These are phyloP conservation scores for Muscicapa comitata DNA, from an alignment of 2,797 vertebrate species.

Conservation along the genomic window DNA sequence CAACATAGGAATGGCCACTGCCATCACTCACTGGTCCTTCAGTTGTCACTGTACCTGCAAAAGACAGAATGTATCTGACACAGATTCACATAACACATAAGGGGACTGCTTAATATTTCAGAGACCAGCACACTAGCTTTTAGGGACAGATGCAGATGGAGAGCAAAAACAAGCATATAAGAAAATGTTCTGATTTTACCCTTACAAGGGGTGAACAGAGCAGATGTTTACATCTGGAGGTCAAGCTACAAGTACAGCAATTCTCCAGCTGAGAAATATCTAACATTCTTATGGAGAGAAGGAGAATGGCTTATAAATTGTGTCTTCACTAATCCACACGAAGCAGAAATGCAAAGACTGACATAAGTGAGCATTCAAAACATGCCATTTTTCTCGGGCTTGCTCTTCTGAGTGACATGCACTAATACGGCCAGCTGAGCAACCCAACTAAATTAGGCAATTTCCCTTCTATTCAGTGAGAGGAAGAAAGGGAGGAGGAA, in stretches of 20 bases:
- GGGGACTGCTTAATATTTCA: background rate
- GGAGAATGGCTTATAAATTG: background rate
- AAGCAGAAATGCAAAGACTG: background rate
- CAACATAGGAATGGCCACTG: background rate
- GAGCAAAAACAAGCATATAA: background rate
- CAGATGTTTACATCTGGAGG: conserved; percentile 37
- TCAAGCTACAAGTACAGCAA: background rate
- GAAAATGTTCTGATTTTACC: background rate
- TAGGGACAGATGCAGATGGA: background rate
- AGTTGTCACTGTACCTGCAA: background rate
- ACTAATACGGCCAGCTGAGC: background rate
- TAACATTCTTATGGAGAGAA: background rate
- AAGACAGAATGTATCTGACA: background rate
- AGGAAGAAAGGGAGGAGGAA: background rate
- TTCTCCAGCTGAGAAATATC: background rate
- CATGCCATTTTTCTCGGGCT: background rate
- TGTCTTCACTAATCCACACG: background rate
- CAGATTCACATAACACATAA: background rate
- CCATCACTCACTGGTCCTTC: background rate
- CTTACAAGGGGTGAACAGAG: background rate
- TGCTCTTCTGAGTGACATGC: background rate
- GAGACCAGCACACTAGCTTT: background rate
- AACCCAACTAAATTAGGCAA: conserved; percentile 8
- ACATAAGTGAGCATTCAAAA: background rate
- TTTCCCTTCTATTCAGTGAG: background rate